Base-by-base conservation (phyloP, 2,113 vertebrate genomes). In the Oryzias javanicus region DNA sequence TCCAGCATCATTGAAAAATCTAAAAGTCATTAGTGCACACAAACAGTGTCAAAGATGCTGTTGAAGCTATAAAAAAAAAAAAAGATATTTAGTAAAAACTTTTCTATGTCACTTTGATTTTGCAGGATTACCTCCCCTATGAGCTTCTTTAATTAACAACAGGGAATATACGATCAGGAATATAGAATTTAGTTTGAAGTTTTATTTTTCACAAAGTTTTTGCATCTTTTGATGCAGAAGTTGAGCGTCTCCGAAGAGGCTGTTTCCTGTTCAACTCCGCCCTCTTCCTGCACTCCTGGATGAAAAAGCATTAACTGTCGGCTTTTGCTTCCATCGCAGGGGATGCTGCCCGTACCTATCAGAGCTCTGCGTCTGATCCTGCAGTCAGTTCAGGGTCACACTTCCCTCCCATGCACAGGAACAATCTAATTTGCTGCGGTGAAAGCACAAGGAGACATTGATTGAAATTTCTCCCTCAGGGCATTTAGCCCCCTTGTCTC, bases 381-480 rank as follows among this genome's bases (percentile, higher is more conserved):
- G 62, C 70, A 80, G 86, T 89, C 87, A 88, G 86, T 85, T 86
- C 88, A 79, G 87, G 89, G 90, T 90, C 89, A 90, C 81, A 80
- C 89, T 86, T 85, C 60, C 56, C 79, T 70, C 78, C 86, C 77
- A 83, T 88, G 89, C 85, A 74, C 81, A 72, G 86, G 52, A 66
- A 81, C 74, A 90, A 90, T 90, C 85, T 91, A 89, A 91, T 92
- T 90, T 91, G 82, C 80, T 81, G 78, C 76, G 83, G 83, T 89
- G 86, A 89, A 91, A 89, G 83, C 86, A 93, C 91, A 89, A 91
- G 87, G 85, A 91, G 91, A 93, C 90, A 90, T 90, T 91, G 91
- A 92, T 90, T 90, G 88, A 91, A 88, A 91, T 90, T 80, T 77
- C 55, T 72, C 87, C 91, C 89, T 74, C 51, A 48, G 86, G 91